Base-by-base conservation (phyloP, 37 sponge, comb jelly and placozoan genomes). In the Ephydatia muelleri region DNA sequence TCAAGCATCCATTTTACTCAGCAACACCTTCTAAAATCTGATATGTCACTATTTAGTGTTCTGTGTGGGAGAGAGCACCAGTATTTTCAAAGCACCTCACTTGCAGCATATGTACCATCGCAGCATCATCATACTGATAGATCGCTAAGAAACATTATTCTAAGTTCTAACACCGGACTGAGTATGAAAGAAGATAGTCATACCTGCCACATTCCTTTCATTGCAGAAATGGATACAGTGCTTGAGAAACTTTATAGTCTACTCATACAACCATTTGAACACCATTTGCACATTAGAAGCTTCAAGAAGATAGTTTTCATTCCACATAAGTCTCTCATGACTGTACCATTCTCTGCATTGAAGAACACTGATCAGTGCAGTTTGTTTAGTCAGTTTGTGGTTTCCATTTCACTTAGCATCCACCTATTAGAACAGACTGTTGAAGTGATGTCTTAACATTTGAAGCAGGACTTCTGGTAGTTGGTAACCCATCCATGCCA, bases 401-500 rank as follows among this genome's bases (percentile, higher is more conserved):
- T 37, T 23, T 82, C 82, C 16, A 25, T 35, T 25, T 19, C 82
- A 43, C 82, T 48, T 68, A 68, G 70, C n/a, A 37, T 69, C 28
- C 13, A 70, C 29, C 72, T 82, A 11, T 40, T 81, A 36, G 47
- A 82, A 14, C 23, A 35, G 38, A 26, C 72, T n/a, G 29, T 43
- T 14, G 33, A 25, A 34, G 25, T 30, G 21, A 30, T 71, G 57
- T 11, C 1, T 14, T 14, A 57, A 14, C 57, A 57, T 1, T 14
- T 21, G 16, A 57, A 57, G 16, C 57, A 57, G 16, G 57, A 57
- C 57, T 57, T 39, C 72, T 82, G 16, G 34, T 43, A 36, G 72
- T 82, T 70, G 82, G 82, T 8, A 82, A 82, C 71, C 82, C 82
- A 33, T 0, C 5, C 2, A 82, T 82, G 82, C 82, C 82, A 68